Conservation (phyloP, 2,888 invertebrate species). For the Catocala sponsa region DNA sequence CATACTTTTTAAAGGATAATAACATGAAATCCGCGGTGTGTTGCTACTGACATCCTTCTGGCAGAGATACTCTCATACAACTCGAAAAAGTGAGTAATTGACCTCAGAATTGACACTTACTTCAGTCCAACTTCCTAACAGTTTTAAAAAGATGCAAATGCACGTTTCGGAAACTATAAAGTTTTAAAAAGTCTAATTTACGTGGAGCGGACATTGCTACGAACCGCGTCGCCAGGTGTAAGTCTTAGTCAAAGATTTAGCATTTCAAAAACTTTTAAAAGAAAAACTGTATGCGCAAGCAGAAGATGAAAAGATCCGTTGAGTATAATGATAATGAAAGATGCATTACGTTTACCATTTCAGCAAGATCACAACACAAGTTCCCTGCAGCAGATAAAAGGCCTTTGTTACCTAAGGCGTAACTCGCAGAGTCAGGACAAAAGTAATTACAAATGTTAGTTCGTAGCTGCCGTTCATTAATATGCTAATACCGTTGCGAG, state of each 20-base stretch:
- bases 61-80: too few relatives aligned
- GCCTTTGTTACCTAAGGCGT: conserved; percentile 49
- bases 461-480: conserved; percentile 70
- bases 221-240: neutral
- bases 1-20: too few relatives aligned
- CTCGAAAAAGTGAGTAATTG: too few relatives aligned
- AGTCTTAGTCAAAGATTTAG: conserved; percentile 2
- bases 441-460: conserved; percentile 65
- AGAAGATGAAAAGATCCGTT: neutral
- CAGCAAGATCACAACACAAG: conserved; percentile 20
- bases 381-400: conserved; percentile 29
- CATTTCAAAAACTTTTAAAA: neutral
- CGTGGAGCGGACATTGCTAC: neutral
- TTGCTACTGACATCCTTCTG: too few relatives aligned
- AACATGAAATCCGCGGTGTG: too few relatives aligned
- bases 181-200: conserved; percentile 7
- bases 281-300: neutral
- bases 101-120: too few relatives aligned
- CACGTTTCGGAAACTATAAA: neutral
- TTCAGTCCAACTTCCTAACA: too few relatives aligned
- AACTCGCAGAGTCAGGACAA: conserved; percentile 55
- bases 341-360: conserved; percentile 29
- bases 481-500: conserved; percentile 75
- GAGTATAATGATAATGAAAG: conserved; percentile 16
- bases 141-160: neutral